Evolutionary conservation across 2,888 invertebrate species (phyloP).

Genomic region (Drosophila ustulata): DNA sequence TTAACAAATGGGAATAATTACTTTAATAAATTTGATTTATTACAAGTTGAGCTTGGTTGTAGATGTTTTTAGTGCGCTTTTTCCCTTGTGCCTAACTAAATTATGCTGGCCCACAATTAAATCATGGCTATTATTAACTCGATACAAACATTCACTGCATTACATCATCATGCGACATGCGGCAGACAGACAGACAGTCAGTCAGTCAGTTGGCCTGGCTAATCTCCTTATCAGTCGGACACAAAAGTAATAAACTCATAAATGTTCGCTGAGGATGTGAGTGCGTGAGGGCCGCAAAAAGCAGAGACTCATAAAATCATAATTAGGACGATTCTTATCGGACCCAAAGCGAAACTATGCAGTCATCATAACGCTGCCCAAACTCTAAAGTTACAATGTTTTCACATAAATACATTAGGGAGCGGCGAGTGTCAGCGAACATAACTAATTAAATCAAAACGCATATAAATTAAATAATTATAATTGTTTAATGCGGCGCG

Average conservation of each 20-base stretch:
- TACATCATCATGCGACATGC: conserved; percentile 13
- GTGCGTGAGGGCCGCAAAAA: conserved; percentile 1
- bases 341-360: conserved; percentile 9
- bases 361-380: conserved; percentile 3
- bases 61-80: background rate
- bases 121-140: background rate
- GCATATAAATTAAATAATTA: conserved; percentile 50
- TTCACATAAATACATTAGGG: conserved; percentile 7
- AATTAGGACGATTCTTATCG: conserved; percentile 44
- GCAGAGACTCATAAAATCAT: conserved; percentile 36
- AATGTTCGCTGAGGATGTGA: background rate
- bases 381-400: conserved; percentile 4
- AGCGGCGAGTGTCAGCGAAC: background rate
- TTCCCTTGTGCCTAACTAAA: background rate
- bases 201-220: conserved; percentile 2
- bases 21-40: background rate
- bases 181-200: background rate
- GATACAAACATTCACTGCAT: background rate
- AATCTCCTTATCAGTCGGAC: conserved; percentile 36
- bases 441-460: conserved; percentile 51
- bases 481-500: conserved; percentile 22
- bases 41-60: background rate
- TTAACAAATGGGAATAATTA: background rate
- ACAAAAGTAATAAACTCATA: conserved; percentile 35
- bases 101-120: background rate